Base-by-base conservation (phyloP, 1,140 invertebrate genomes). In the Vanessa tameamea region DNA sequence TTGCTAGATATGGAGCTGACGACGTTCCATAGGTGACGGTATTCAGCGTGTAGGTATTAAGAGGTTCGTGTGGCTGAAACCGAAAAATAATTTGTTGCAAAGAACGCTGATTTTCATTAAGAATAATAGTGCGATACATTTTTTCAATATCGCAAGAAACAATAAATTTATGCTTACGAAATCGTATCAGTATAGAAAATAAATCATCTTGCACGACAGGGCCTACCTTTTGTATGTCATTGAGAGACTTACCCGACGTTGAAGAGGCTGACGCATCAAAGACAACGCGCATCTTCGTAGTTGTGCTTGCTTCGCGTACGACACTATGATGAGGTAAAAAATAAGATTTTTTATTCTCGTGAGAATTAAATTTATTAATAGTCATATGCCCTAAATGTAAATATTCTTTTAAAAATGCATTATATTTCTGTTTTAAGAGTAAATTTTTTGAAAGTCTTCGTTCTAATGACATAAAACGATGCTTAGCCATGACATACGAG, bases 201-300 rank as follows among this genome's bases (percentile, higher is more conserved):
- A 69, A 23, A 12, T 69, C 55, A 20, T 57, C 37, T 61, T 69
- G 67, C 7, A 69, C 37, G n/a, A 20, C 43, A 43, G 55, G 55
- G 16, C 67, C 53, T 9, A 48, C 31, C 15, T 23, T 13, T 61
- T 69, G 66, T 20, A 61, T 69, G 47, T 69, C 55, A 61, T 61
- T 48, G 23, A 69, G 13, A 13, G 67, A 69, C 15, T 74, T 53
- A 43, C 66, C 37, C 48, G 51, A 68, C n/a, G 66, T 68, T 68
- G 16, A 23, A 57, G 16, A 68, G 50, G 51, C 53, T 23, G 51
- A 68, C 3, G 65, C 65, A 55, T 68, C 65, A 68, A 68, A 68
- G 11, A 55, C 31, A 14, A 47, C 65, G 13, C 65, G 43, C 1
- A 51, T 20, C 9, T 51, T 67, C 13, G 23, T 20, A 20, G 20